Evolutionary conservation across 2,797 vertebrate species (phyloP), one percentile per base, ranked within the genome.

Genomic region (Fundulus diaphanus): DNA sequence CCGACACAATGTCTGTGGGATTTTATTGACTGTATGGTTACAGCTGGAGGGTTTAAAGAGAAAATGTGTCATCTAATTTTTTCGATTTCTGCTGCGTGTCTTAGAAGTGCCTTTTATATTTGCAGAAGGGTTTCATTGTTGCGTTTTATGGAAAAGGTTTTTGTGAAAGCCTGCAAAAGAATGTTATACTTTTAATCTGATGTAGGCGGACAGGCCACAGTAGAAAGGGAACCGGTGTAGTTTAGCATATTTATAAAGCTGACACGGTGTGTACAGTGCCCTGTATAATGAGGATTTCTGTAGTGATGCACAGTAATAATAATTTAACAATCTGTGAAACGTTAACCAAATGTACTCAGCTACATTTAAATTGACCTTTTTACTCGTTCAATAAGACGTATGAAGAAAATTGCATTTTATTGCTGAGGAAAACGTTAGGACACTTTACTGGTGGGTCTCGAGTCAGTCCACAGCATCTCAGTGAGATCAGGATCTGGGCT

Each of bases 281-380:
- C 7, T 74, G 65, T 82, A 54, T 52, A 73, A 66, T 67, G 80
- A n/a, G 76, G 51, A 73, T 79, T 77, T 70, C 16, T 48, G 40
- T 77, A 48, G 56, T 24, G 51, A 70, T 80, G 22, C 44, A 68
- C 31, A 35, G 33, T 33, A 35, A 22, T 35, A 35, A 22, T 11
- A 27, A 27, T 33, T 37, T 7, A 24, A 59, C 56, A 59, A 31
- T 33, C 31, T 29, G 6, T 57, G 13, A 18, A 57, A 16, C 31
- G 3, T 33, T 33, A 35, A 61, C 33, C 18, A 22, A 11, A 61
- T 61, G 57, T 63, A 3, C 18, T 22, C 20, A 63, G 24, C 3
- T 37, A 35, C 33, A 22, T 24, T 20, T 35, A 63, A 11, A 63
- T 35, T 33, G 9, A 40, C 35, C 20, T 63, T 61, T 27, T 27